These are phyloP conservation scores for Dexiosoma caninum DNA, from an alignment of 2,888 invertebrate genomes.

Conservation along the genomic window DNA sequence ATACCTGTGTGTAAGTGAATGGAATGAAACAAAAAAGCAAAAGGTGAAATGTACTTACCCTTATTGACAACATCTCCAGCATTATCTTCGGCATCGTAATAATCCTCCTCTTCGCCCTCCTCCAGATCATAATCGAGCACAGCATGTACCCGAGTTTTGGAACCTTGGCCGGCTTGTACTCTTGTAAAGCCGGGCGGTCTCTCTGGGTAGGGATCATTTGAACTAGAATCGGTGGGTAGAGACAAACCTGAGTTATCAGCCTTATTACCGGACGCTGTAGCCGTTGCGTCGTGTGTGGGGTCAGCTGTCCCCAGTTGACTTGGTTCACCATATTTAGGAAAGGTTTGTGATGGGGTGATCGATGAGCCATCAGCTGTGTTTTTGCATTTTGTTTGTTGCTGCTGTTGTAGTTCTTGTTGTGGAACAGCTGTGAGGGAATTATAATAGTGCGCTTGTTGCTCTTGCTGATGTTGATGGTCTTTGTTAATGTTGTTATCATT, in stretches of 20 bases:
- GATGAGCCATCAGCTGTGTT: slow-evolving; percentile 58
- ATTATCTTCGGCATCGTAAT: slow-evolving; percentile 74
- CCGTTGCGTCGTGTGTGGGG: slow-evolving; percentile 47
- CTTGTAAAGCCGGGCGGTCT: slow-evolving; percentile 83
- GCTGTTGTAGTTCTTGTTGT: slow-evolving; percentile 69
- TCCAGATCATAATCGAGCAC: slow-evolving; percentile 78
- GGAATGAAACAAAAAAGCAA: background rate
- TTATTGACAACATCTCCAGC: slow-evolving; percentile 66
- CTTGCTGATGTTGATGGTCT: slow-evolving; percentile 48
- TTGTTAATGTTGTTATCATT: slow-evolving; percentile 57
- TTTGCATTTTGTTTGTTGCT: slow-evolving; percentile 57
- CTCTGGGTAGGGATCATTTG: slow-evolving; percentile 77
- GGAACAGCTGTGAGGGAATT: slow-evolving; percentile 69
- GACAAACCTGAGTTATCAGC: slow-evolving; percentile 63
- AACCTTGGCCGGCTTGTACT: slow-evolving; percentile 80
- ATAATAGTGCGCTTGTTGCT: slow-evolving; percentile 68
- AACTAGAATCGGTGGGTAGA: slow-evolving; percentile 53
- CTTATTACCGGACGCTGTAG: slow-evolving; percentile 54
- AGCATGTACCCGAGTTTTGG: slow-evolving; percentile 79
- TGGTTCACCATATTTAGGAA: slow-evolving; percentile 28
- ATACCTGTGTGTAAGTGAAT: too few relatives aligned
- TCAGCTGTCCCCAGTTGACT: slow-evolving; percentile 55
- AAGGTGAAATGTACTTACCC: slow-evolving; percentile 63
- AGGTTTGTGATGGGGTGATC: slow-evolving; percentile 45
- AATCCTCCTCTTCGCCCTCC: slow-evolving; percentile 76